Evolutionary conservation across 2,888 invertebrate genomes (phyloP).

Genomic region (Gisinianus flammeolus): DNA sequence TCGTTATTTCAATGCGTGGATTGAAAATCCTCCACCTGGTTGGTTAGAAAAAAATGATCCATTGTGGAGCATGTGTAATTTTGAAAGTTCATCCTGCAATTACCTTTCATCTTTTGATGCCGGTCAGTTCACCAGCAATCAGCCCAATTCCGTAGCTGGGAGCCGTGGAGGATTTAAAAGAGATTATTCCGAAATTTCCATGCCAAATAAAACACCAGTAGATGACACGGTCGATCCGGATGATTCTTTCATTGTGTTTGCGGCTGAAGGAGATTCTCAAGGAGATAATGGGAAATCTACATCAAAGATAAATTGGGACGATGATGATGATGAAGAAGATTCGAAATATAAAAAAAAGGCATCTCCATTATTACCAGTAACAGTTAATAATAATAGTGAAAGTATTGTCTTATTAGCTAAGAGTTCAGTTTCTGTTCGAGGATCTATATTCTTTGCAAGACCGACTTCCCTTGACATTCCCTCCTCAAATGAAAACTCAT

Average conservation of each 20-base stretch:
- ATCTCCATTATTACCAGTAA: not conserved
- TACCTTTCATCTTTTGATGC: constrained; percentile 21
- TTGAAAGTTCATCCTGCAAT: constrained; percentile 15
- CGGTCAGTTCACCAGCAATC: not conserved
- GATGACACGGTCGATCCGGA: constrained; percentile 50
- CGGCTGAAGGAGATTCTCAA: constrained; percentile 54
- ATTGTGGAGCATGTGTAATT: constrained; percentile 63
- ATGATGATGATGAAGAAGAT: not conserved
- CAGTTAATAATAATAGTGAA: not conserved
- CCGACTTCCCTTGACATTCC: constrained; percentile 52
- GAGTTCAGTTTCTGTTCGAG: constrained; percentile 30
- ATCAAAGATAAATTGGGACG: not conserved
- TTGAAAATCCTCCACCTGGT: constrained; percentile 85
- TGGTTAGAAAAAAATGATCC: constrained; percentile 85
- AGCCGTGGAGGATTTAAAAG: constrained; percentile 27
- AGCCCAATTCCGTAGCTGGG: not conserved
- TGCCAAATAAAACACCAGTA: constrained; percentile 49
- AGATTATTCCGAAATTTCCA: constrained; percentile 53
- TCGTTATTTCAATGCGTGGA: constrained; percentile 94
- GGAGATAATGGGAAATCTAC: not conserved
- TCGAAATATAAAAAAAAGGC: not conserved
- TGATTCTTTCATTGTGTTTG: constrained; percentile 66
- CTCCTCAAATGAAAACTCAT: constrained; percentile 38
- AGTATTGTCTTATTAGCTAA: too few species aligned
- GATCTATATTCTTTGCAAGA: constrained; percentile 52